phyloP scores from a whole-genome alignment of 2,797 vertebrate genomes.

The Microctenopoma lineatum region DNA sequence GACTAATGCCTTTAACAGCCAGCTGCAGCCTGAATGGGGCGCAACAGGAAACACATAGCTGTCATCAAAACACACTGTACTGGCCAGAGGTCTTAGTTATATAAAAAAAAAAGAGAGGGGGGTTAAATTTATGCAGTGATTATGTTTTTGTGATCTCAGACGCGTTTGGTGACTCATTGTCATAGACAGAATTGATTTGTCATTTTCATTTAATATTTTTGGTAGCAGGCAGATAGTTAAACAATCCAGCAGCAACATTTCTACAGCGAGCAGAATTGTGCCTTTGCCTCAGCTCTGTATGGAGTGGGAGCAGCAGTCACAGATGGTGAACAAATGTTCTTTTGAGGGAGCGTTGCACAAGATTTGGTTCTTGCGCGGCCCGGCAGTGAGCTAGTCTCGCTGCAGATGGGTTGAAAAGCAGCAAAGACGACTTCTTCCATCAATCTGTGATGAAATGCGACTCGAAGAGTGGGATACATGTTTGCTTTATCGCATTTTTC shows the following conservation, averaged over 20 bases:
- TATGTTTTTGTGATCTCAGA: slow-evolving; percentile 69
- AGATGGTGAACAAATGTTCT: slow-evolving; percentile 81
- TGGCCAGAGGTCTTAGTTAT: slow-evolving; percentile 61
- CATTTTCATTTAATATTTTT: slow-evolving; percentile 32
- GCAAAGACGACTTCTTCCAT: slow-evolving; percentile 51
- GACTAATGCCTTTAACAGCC: slow-evolving; percentile 78
- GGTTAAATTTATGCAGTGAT: slow-evolving; percentile 73
- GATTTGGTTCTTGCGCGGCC: slow-evolving; percentile 64
- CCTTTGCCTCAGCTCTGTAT: slow-evolving; percentile 62
- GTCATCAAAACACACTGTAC: slow-evolving; percentile 74
- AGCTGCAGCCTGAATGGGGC: slow-evolving; percentile 69
- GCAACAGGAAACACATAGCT: slow-evolving; percentile 79
- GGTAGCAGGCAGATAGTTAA: slow-evolving; percentile 21
- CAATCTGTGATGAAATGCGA: slow-evolving; percentile 59
- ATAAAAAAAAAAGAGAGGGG: slow-evolving; percentile 30
- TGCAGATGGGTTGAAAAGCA: slow-evolving; percentile 71
- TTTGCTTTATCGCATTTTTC: slow-evolving; percentile 54
- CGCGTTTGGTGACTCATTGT: slow-evolving; percentile 44
- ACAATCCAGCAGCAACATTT: slow-evolving; percentile 46
- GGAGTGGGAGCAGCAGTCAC: slow-evolving; percentile 74
- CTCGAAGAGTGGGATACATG: slow-evolving; percentile 25
- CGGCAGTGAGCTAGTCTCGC: slow-evolving; percentile 65
- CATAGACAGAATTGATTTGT: slow-evolving; percentile 34
- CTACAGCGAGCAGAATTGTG: slow-evolving; percentile 34
- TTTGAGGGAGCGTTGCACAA: slow-evolving; percentile 73